Evolutionary conservation across 2,888 invertebrate species (phyloP), one percentile per base, ranked within the genome.

Genomic region (Deilephila elpenor): DNA sequence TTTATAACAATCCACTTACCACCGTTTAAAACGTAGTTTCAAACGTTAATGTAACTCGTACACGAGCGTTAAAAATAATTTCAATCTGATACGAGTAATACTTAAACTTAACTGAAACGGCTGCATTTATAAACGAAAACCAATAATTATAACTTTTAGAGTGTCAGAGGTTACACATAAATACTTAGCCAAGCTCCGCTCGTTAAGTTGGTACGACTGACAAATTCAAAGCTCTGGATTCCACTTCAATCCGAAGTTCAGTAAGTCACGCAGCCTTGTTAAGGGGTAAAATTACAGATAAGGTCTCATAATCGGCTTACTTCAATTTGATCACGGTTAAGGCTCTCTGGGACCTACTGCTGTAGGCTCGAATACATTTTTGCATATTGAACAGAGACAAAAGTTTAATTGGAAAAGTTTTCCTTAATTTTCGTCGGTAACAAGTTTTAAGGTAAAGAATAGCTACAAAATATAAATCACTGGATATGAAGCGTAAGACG

Each of bases 181-280:
- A n/a, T 5, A n/a, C n/a, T 56, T 6, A 56, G 56, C 6, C 3
- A 56, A 56, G 19, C n/a, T n/a, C 5, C 56, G 56, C 56, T 56
- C 56, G 56, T 56, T 56, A 56, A 6, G 56, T 56, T 56, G 56
- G 56, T n/a, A 56, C 17, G 5, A 56, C 56, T 56, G 56, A 56
- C 19, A 56, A n/a, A 56, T 56, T 56, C 56, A 56, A 56, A 56
- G n/a, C 56, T 56, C n/a, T 56, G n/a, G 19, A 56, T n/a, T 56
- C 56, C 44, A 44, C 44, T 44, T 44, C 44, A 44, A 44, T 44
- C 14, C 56, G 56, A 56, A 56, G 56, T 56, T 56, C 19, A 56
- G 56, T 56, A 56, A 56, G 56, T 56, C 56, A 56, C 56, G 56
- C 56, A 6, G n/a, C n/a, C 56, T 56, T 56, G 56, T 56, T 56